These are phyloP conservation scores for Falco berigora DNA, from an alignment of 2,797 vertebrate species.

Conservation along the genomic window DNA sequence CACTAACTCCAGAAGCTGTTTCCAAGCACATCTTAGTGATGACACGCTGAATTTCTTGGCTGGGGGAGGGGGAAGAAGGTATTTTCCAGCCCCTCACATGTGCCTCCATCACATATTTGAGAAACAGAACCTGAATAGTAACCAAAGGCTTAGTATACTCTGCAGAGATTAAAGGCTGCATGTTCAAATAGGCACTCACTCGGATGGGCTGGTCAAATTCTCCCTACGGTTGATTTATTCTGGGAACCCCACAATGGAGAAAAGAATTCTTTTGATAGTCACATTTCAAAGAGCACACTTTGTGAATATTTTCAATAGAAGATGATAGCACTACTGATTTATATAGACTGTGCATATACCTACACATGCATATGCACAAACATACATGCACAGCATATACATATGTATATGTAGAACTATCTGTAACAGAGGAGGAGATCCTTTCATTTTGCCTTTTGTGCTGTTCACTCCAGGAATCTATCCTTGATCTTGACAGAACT, in stretches of 20 bases:
- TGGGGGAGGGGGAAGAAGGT: fast-evolving
- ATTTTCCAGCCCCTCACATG: neutral
- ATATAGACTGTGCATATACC: constrained; percentile 21
- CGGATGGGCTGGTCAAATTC: constrained; percentile 18
- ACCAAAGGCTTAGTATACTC: neutral
- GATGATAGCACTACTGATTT: constrained; percentile 3
- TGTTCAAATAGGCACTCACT: neutral
- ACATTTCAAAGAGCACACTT: constrained; percentile 37
- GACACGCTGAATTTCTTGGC: neutral
- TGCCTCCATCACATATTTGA: neutral
- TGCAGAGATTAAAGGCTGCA: neutral
- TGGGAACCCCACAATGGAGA: neutral
- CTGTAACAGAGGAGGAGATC: constrained; percentile 15
- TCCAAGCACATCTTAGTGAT: neutral
- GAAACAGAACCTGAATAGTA: neutral
- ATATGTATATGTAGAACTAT: constrained; percentile 38
- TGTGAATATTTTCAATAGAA: constrained; percentile 41
- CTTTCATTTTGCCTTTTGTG: constrained; percentile 57
- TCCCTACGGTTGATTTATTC: constrained; percentile 8
- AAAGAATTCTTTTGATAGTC: constrained; percentile 39
- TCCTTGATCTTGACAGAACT: constrained; percentile 60
- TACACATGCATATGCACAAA: constrained; percentile 32
- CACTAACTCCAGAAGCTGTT: neutral
- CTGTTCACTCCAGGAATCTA: constrained; percentile 49
- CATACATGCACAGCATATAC: constrained; percentile 30